Evolutionary conservation across 2,888 invertebrate genomes (phyloP).

Genomic region (Eilema sororculum): DNA sequence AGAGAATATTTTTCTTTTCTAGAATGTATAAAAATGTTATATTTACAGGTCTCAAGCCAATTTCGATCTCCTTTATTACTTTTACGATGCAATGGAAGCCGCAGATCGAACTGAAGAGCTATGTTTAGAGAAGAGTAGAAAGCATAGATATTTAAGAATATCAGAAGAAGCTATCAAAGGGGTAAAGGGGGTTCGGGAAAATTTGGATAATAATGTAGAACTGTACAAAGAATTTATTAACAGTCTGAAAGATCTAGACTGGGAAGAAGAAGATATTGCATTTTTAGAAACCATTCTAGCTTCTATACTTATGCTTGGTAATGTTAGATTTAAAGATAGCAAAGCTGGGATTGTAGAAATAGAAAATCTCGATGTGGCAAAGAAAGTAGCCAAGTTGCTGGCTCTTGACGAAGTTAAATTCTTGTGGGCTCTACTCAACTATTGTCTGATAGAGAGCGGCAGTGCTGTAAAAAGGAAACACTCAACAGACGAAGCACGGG

Average conservation of each 20-base stretch:
- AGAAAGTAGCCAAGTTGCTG: slow-evolving; percentile 91
- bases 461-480: slow-evolving; percentile 90
- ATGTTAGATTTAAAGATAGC: slow-evolving; percentile 91
- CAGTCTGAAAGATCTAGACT: slow-evolving; percentile 89
- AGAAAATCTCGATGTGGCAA: slow-evolving; percentile 90
- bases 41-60: slow-evolving; percentile 92
- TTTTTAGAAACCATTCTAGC: slow-evolving; percentile 91
- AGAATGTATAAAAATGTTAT: background rate
- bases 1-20: background rate
- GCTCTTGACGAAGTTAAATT: slow-evolving; percentile 94
- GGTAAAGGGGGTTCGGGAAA: slow-evolving; percentile 88
- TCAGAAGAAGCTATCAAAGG: slow-evolving; percentile 86
- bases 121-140: slow-evolving; percentile 89
- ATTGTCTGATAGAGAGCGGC: slow-evolving; percentile 92
- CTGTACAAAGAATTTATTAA: slow-evolving; percentile 89
- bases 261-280: slow-evolving; percentile 90
- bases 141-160: slow-evolving; percentile 92
- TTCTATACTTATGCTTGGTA: slow-evolving; percentile 92
- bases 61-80: slow-evolving; percentile 96
- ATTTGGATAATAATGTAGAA: slow-evolving; percentile 88
- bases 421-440: slow-evolving; percentile 94
- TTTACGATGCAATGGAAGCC: slow-evolving; percentile 93
- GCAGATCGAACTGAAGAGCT: slow-evolving; percentile 90
- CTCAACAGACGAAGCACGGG: slow-evolving; percentile 92
- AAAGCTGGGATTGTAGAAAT: slow-evolving; percentile 90